phyloP scores from a whole-genome alignment of 2,888 invertebrate species.

The Drosophila helvetica region DNA sequence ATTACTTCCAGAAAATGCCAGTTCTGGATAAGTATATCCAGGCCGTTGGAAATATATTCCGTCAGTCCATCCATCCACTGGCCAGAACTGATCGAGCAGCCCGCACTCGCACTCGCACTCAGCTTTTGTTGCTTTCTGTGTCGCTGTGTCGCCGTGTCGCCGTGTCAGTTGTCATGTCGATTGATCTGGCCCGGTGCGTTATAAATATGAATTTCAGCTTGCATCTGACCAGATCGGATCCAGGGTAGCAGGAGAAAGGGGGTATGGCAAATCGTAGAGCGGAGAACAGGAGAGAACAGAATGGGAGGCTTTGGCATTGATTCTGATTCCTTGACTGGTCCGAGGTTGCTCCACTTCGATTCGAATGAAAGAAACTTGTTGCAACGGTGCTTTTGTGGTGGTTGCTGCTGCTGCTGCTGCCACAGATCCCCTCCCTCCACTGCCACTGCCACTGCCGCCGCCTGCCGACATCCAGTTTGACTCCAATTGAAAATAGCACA shows the following conservation, averaged over 20 bases:
- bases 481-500: constrained; percentile 52
- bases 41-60: no score
- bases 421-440: constrained; percentile 16
- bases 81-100: constrained; percentile 1
- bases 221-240: constrained; percentile 6
- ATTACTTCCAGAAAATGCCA: no score
- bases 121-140: constrained; percentile 41
- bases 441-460: neutral
- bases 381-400: constrained; percentile 68
- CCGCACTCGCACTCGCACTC: constrained; percentile 19
- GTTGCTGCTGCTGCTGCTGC: constrained; percentile 14
- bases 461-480: constrained; percentile 33
- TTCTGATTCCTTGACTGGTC: constrained; percentile 53
- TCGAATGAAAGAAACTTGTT: constrained; percentile 60
- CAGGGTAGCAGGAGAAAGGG: no score
- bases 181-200: constrained; percentile 61
- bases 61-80: no score
- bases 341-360: constrained; percentile 63
- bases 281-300: constrained; percentile 4
- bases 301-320: constrained; percentile 22
- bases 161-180: constrained; percentile 65
- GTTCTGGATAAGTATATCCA: no score
- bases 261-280: neutral
- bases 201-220: constrained; percentile 61
- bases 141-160: constrained; percentile 31